phyloP scores from a whole-genome alignment of 2,797 vertebrate genomes.

The Rhinophrynus dorsalis region DNA sequence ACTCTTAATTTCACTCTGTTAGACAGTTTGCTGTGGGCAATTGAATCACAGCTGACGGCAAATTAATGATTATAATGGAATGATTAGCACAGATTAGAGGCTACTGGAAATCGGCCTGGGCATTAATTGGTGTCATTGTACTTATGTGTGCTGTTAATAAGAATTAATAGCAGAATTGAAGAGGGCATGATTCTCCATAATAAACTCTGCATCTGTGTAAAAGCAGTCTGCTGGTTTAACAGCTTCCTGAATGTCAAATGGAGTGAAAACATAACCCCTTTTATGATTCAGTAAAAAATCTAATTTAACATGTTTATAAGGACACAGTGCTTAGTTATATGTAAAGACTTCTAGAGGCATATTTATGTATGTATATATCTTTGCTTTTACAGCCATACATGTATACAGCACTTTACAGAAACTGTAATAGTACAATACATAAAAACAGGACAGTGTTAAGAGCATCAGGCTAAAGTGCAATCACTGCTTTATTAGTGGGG shows the following conservation, averaged over 20 bases:
- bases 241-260: slow-evolving; percentile 36
- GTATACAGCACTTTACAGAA: no score
- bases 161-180: slow-evolving; percentile 58
- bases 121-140: slow-evolving; percentile 66
- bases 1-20: slow-evolving; percentile 68
- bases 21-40: slow-evolving; percentile 61
- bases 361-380: no score
- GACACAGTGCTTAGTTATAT: no score
- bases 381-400: no score
- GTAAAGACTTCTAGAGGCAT: no score
- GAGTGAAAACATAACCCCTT: slow-evolving; percentile 29
- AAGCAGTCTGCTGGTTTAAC: slow-evolving; percentile 42
- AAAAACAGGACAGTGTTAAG: no score
- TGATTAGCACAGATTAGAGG: slow-evolving; percentile 74
- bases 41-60: slow-evolving; percentile 70
- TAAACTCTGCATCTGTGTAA: slow-evolving; percentile 55
- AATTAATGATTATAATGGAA: slow-evolving; percentile 73
- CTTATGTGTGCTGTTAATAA: slow-evolving; percentile 64
- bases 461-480: no score
- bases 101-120: slow-evolving; percentile 64
- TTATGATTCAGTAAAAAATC: slow-evolving; percentile 12
- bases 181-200: slow-evolving; percentile 33
- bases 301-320: no score
- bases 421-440: no score
- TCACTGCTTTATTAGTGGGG: no score